Conservation (phyloP, 2,113 vertebrate genomes). For the Leucosticte australis region DNA sequence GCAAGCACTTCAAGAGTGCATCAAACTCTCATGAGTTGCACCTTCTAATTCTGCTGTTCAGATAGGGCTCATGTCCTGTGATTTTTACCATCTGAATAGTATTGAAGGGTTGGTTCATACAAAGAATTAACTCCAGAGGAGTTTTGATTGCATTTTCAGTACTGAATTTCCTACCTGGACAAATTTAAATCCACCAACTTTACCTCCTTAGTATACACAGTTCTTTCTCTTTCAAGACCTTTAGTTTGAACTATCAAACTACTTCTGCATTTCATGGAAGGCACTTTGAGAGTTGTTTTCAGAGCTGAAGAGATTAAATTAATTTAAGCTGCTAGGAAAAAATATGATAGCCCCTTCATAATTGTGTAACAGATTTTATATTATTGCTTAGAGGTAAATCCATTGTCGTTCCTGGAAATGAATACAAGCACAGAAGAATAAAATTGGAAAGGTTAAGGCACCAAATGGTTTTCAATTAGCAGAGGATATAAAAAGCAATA, state of each 20-base stretch:
- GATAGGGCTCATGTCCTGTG: fast-evolving
- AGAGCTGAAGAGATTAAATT: background rate
- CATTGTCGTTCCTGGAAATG: background rate
- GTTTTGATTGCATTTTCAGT: background rate
- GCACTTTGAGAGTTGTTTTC: background rate
- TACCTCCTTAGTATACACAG: background rate
- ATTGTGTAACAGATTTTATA: background rate
- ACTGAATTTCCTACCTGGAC: background rate
- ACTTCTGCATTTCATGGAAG: background rate
- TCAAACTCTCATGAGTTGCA: background rate
- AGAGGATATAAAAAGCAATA: background rate
- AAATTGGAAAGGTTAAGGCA: background rate
- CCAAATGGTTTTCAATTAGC: slow-evolving; percentile 18
- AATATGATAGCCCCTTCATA: background rate
- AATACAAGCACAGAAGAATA: background rate
- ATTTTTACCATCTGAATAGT: background rate
- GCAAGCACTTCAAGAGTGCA: background rate
- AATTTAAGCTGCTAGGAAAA: slow-evolving; percentile 30
- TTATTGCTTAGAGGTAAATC: slow-evolving; percentile 41
- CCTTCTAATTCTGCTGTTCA: background rate
- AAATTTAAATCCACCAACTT: background rate
- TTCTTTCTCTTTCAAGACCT: background rate
- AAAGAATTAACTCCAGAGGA: background rate
- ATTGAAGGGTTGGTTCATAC: background rate
- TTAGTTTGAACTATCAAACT: background rate